Evolutionary conservation across 2,797 vertebrate genomes (phyloP).

Genomic region (Cuniculus paca): DNA sequence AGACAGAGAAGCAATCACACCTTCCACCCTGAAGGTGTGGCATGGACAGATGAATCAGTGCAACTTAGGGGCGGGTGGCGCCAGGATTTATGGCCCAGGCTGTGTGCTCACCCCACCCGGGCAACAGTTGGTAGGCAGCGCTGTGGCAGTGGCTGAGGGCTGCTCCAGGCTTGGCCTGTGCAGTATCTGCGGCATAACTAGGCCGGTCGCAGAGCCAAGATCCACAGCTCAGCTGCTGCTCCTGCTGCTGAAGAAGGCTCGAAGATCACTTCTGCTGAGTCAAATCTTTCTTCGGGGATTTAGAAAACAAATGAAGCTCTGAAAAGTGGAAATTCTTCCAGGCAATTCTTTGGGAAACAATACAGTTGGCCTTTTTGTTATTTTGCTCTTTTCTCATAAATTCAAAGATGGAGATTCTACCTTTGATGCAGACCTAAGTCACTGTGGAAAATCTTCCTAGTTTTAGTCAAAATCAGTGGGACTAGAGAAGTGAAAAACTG

Average conservation of each 20-base stretch:
- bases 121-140: slow-evolving; percentile 75
- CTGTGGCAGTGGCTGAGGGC: slow-evolving; percentile 70
- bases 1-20: background rate
- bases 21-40: slow-evolving; percentile 82
- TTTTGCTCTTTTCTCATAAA: slow-evolving; percentile 16
- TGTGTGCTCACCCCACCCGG: slow-evolving; percentile 77
- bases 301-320: slow-evolving; percentile 85
- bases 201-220: slow-evolving; percentile 75
- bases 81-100: slow-evolving; percentile 73
- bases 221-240: slow-evolving; percentile 79
- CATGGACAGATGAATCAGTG: slow-evolving; percentile 83
- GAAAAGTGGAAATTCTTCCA: slow-evolving; percentile 85
- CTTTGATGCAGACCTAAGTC: background rate
- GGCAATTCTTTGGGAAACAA: slow-evolving; percentile 74
- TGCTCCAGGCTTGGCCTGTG: slow-evolving; percentile 77
- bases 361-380: slow-evolving; percentile 48
- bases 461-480: background rate
- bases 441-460: slow-evolving; percentile 1
- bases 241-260: slow-evolving; percentile 81
- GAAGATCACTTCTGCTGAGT: slow-evolving; percentile 85
- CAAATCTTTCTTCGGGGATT: slow-evolving; percentile 87
- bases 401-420: background rate
- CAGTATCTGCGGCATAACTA: slow-evolving; percentile 81
- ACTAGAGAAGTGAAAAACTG: slow-evolving; percentile 6
- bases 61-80: slow-evolving; percentile 72